Evolutionary conservation across 1,140 invertebrate species (phyloP), one percentile per base, ranked within the genome.

Genomic region (Bicyclus anynana): DNA sequence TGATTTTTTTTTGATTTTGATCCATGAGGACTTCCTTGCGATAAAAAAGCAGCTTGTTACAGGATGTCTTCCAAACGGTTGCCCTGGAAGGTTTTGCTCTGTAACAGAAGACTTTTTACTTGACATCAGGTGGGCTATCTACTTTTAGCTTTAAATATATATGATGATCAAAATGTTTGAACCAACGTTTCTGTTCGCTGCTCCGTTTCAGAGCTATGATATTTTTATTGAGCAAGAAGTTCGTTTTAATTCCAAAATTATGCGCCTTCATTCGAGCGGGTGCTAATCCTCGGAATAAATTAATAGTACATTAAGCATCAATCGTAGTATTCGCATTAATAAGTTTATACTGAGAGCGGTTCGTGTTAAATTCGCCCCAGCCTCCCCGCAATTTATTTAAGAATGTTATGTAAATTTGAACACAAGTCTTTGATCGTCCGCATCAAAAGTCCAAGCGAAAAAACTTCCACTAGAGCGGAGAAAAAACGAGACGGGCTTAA

Each of bases 321-420:
- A 76, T 83, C 77, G 63, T 29, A 48, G 64, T 69, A 66, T 61
- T 66, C 65, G 76, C 75, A 84, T 85, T 83, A 84, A 84, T 85
- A 84, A 87, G 81, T 81, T 84, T 80, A 68, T 75, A 73, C 74
- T 77, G 64, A 62, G 59, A 44, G 62, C 51, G 62, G 67, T 62
- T 64, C 71, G 64, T 72, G 74, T 69, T 74, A 79, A 80, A 72
- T 74, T 62, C 62, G 49, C 70, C 72, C 71, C 63, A 71, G 38
- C 60, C 73, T 59, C 75, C 72, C 80, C 76, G 74, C 76, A 82
- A 86, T 85, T 87, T 87, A 87, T 88, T 87, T 88, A 85, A 88
- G 80, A 84, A 88, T 88, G 82, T 86, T 88, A 88, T 88, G 85
- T 86, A 88, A 88, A 88, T 88, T 85, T 78, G 77, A 85, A 87